Conservation (phyloP, 2,113 vertebrate genomes). For the Heterotis niloticus region DNA sequence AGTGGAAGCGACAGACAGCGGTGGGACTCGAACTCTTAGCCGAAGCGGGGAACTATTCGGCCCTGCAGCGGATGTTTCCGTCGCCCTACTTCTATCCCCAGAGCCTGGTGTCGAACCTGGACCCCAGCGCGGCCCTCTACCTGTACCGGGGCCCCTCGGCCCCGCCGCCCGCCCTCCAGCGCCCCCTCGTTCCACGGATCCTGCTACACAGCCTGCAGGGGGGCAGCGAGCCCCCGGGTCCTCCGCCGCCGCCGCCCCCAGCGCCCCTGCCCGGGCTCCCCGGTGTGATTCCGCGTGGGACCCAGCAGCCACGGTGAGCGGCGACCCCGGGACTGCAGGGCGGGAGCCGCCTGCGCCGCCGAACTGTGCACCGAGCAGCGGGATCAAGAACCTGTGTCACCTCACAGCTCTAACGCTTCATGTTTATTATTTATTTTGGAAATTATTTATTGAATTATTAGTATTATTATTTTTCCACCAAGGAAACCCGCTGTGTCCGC, state of each 20-base stretch:
- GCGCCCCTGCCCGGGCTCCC: conserved; percentile 69
- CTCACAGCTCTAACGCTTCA: conserved; percentile 35
- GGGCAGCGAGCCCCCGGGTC: conserved; percentile 81
- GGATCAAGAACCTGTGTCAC: conserved; percentile 30
- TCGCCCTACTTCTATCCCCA: conserved; percentile 97
- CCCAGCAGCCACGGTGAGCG: conserved; percentile 89
- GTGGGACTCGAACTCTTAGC: conserved; percentile 92
- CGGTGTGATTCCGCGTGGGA: conserved; percentile 79
- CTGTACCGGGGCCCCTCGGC: conserved; percentile 89
- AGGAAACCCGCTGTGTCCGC: conserved; percentile 47
- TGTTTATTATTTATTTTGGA: conserved; percentile 61
- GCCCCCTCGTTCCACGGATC: conserved; percentile 89
- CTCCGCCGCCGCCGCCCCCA: conserved; percentile 69
- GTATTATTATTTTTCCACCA: conserved; percentile 49
- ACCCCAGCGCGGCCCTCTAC: conserved; percentile 89
- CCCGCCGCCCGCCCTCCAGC: conserved; percentile 84
- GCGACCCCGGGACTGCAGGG: conserved; percentile 26
- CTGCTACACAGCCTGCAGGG: conserved; percentile 92
- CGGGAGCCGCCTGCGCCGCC: conserved; percentile 27
- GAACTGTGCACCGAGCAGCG: conserved; percentile 34
- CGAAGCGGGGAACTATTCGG: conserved; percentile 92
- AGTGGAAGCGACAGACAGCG: conserved; percentile 96
- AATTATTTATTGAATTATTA: conserved; percentile 57
- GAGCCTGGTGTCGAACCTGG: conserved; percentile 89
- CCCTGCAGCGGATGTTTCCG: conserved; percentile 95